phyloP scores from a whole-genome alignment of 2,888 invertebrate species.

The Hofmannophila pseudospretella region DNA sequence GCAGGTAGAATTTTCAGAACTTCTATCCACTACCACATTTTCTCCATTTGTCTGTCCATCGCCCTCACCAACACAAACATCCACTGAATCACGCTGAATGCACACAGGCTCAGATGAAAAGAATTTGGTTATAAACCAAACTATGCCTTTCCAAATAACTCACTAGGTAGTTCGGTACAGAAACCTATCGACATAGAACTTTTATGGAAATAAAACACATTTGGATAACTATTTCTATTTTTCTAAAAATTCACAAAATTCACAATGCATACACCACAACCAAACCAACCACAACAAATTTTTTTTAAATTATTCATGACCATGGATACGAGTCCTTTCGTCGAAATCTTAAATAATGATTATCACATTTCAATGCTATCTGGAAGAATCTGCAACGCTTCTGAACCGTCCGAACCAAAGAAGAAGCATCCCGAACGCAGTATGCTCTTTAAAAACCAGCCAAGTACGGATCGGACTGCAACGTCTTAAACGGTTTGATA shows the following conservation, averaged over 20 bases:
- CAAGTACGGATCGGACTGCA: too few species aligned
- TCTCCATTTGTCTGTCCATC: conserved; percentile 55
- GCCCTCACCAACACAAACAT: conserved; percentile 68
- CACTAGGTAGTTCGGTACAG: too few species aligned
- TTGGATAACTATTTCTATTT: neutral
- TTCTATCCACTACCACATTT: conserved; percentile 60
- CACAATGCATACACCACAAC: conserved; percentile 38
- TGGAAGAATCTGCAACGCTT: too few species aligned
- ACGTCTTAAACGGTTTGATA: too few species aligned
- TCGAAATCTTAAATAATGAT: too few species aligned
- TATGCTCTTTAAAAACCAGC: too few species aligned
- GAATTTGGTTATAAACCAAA: conserved; percentile 2
- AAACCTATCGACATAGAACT: conserved; percentile 22
- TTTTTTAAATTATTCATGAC: conserved; percentile 40
- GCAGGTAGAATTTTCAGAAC: conserved; percentile 28
- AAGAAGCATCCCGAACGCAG: too few species aligned
- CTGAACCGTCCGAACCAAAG: too few species aligned
- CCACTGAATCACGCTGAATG: conserved; percentile 49
- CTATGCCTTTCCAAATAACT: neutral
- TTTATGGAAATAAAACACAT: conserved; percentile 21
- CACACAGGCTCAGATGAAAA: conserved; percentile 38
- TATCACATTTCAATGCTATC: too few species aligned
- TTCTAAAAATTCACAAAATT: conserved; percentile 27
- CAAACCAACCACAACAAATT: too few species aligned
- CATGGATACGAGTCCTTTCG: too few species aligned